Evolutionary conservation across 2,888 invertebrate species (phyloP).

Genomic region (Cephus pulcher): DNA sequence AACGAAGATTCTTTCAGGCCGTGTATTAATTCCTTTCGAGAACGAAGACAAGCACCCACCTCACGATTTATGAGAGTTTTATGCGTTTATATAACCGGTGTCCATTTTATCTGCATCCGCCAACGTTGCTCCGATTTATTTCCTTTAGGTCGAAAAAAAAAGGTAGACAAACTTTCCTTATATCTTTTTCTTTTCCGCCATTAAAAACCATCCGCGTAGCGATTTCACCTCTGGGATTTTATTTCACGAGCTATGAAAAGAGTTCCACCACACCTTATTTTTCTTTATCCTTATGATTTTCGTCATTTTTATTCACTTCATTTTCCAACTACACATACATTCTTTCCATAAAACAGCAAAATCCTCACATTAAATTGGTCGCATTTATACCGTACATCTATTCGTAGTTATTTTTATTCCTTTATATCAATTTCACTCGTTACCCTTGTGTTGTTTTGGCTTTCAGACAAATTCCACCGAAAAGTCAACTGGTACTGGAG

Average conservation of each 20-base stretch:
- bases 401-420: not conserved
- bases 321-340: not conserved
- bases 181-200: not conserved
- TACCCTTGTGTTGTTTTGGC: slow-evolving; percentile 21
- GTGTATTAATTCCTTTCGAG: not conserved
- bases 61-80: not conserved
- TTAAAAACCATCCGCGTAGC: not conserved
- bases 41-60: not conserved
- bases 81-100: not conserved
- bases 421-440: not conserved
- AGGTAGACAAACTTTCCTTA: not conserved
- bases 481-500: slow-evolving; percentile 77
- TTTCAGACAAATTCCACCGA: slow-evolving; percentile 79
- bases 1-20: not conserved
- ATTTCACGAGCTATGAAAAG: not conserved
- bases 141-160: not conserved
- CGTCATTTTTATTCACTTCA: not conserved
- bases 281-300: not conserved
- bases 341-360: not conserved
- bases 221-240: not conserved
- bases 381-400: not conserved
- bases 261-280: not conserved
- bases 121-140: not conserved
- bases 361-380: not conserved
- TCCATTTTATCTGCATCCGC: not conserved